A percentile compares a stretch with the other conserved stretches of the same genome.
Evolutionary conservation across 92 coral and sea anemone genomes (phyloP).

Genomic region (Heliopora coerulea): DNA sequence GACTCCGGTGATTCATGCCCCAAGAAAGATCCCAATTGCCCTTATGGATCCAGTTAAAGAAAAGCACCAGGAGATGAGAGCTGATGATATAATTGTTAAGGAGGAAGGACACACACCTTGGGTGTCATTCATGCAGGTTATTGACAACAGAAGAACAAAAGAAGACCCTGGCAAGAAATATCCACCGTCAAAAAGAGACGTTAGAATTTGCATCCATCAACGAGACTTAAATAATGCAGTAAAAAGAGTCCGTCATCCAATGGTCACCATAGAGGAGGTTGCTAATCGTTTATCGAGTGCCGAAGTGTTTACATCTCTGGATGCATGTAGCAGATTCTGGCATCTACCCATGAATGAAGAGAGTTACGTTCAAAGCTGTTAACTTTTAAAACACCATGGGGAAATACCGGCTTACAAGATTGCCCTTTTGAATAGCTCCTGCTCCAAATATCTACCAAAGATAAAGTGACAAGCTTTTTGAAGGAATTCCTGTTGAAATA

Average conservation of each 20-base stretch:
- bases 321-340: constrained; percentile 47
- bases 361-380: constrained; percentile 53
- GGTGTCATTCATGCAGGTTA: constrained; percentile 47
- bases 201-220: constrained; percentile 48
- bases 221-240: constrained; percentile 47
- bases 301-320: constrained; percentile 45
- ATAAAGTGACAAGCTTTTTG: constrained; percentile 54
- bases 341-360: too few relatives aligned
- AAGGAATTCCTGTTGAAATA: constrained; percentile 53
- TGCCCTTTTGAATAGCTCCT: constrained; percentile 50
- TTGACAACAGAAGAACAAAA: constrained; percentile 48
- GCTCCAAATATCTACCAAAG: constrained; percentile 59
- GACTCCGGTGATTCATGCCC: constrained; percentile 49
- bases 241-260: constrained; percentile 39
- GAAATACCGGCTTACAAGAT: constrained; percentile 44
- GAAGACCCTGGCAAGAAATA: constrained; percentile 14
- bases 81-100: constrained; percentile 54
- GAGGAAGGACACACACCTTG: constrained; percentile 50
- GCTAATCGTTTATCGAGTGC: constrained; percentile 28
- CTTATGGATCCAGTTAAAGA: constrained; percentile 49
- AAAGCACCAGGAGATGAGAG: constrained; percentile 51
- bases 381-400: constrained; percentile 59
- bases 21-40: constrained; percentile 44
- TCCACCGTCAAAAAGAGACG: constrained; percentile 27
- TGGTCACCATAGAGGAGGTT: constrained; percentile 44